Conservation (phyloP, 2,797 vertebrate species). For the Meriones psammophilus region DNA sequence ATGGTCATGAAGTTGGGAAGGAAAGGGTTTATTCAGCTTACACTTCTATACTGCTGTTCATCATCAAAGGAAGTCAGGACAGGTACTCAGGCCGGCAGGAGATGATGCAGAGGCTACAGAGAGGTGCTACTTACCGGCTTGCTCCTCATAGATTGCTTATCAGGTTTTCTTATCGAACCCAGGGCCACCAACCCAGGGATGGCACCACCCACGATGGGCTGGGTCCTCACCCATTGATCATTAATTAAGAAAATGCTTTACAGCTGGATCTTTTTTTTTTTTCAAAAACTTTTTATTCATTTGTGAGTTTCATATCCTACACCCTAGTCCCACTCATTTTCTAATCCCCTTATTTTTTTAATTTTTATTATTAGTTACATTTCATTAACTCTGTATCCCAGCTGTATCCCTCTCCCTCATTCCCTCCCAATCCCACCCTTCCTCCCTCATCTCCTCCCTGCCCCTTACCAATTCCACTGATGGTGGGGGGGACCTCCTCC, state of each 20-base stretch:
- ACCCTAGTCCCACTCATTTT: too few relatives aligned
- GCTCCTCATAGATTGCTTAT: neutral
- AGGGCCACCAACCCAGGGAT: neutral
- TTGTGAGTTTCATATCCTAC: too few relatives aligned
- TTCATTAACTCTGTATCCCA: too few relatives aligned
- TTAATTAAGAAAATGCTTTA: neutral
- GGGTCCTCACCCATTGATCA: neutral
- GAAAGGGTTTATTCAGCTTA: neutral
- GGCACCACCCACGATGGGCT: neutral
- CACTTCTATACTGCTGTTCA: neutral
- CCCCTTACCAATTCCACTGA: too few relatives aligned
- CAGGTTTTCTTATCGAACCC: neutral
- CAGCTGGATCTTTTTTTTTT: neutral
- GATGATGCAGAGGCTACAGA: neutral
- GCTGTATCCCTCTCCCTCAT: too few relatives aligned
- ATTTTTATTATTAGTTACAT: too few relatives aligned
- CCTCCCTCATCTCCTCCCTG: too few relatives aligned
- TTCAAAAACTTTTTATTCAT: too few relatives aligned
- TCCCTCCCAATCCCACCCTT: too few relatives aligned
- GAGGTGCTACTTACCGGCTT: neutral
- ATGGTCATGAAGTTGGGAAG: neutral
- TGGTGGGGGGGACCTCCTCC: too few relatives aligned
- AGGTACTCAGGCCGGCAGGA: neutral
- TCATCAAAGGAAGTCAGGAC: neutral
- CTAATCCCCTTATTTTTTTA: too few relatives aligned